Conservation (phyloP, 2,797 vertebrate genomes). For the Pseudomugil gertrudae region DNA sequence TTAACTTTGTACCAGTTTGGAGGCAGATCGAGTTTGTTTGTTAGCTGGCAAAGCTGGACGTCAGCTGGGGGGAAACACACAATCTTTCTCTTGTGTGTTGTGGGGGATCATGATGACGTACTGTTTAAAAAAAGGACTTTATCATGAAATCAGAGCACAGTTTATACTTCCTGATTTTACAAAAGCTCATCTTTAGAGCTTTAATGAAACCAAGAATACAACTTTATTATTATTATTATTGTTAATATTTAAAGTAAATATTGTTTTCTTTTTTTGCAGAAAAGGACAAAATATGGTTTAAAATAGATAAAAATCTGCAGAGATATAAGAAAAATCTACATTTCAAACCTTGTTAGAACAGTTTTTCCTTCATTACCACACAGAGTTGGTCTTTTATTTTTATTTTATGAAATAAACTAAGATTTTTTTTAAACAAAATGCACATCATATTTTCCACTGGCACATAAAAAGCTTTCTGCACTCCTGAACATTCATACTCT, state of each 20-base stretch:
- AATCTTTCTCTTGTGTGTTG: conserved; percentile 16
- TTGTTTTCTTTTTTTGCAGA: too few relatives aligned
- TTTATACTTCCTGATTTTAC: too few relatives aligned
- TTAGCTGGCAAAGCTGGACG: conserved; percentile 48
- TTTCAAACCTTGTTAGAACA: not conserved
- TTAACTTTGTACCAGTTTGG: conserved; percentile 56
- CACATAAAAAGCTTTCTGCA: not conserved
- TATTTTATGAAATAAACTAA: not conserved
- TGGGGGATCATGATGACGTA: not conserved
- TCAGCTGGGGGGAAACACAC: conserved; percentile 53
- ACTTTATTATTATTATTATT: not conserved
- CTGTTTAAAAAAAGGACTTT: not conserved
- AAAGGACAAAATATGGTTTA: not conserved
- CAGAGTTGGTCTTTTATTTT: not conserved
- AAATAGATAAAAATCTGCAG: not conserved
- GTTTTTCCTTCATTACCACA: not conserved
- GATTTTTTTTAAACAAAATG: not conserved
- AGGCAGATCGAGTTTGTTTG: conserved; percentile 46
- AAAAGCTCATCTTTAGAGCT: too few relatives aligned
- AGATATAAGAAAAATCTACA: not conserved
- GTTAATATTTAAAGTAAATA: not conserved
- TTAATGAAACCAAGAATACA: not conserved
- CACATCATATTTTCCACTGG: not conserved
- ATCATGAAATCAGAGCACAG: not conserved
- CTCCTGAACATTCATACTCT: not conserved